These are phyloP conservation scores for Fratercula arctica DNA, from an alignment of 2,797 vertebrate species.

Conservation along the genomic window DNA sequence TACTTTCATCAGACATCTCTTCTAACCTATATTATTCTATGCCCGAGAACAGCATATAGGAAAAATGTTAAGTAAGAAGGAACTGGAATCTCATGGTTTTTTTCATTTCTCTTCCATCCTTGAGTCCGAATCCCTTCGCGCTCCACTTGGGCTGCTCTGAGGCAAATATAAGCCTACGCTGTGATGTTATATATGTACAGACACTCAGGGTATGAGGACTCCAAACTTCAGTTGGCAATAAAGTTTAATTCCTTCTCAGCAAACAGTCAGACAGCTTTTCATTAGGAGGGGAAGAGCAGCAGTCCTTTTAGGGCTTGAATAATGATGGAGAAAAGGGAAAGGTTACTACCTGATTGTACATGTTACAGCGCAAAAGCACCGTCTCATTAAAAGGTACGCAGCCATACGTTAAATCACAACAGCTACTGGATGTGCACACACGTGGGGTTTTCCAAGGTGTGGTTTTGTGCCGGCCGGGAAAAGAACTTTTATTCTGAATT, in stretches of 20 bases:
- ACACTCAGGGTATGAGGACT: neutral
- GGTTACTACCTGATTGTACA: too few relatives aligned
- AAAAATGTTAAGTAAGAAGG: neutral
- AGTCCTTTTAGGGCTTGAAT: neutral
- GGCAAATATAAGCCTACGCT: neutral
- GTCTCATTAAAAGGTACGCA: neutral
- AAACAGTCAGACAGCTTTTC: neutral
- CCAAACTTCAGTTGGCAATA: neutral
- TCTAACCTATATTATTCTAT: neutral
- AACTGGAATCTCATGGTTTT: neutral
- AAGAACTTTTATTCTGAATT: neutral
- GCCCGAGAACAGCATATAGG: neutral
- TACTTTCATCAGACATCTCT: neutral
- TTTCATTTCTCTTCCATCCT: neutral
- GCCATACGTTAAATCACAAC: neutral
- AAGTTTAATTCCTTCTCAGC: neutral
- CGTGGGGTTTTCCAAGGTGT: neutral
- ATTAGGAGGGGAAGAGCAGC: neutral
- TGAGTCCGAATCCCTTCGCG: neutral
- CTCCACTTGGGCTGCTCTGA: neutral
- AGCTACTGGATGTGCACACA: neutral
- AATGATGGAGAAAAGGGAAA: neutral
- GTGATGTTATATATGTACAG: neutral
- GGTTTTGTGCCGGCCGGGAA: neutral
- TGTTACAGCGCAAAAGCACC: neutral